Evolutionary conservation across 2,113 vertebrate species (phyloP).

Genomic region (Danio rerio): GRCz12tu NC_133196.1:22532501-22533000

Average conservation of each 20-base stretch:
- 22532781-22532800: conserved; percentile 15
- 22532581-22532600: neutral
- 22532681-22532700: conserved; percentile 79
- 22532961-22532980: neutral
- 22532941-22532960: conserved; percentile 28
- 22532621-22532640: conserved; percentile 98
- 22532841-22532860: conserved; percentile 86
- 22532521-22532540: conserved; percentile 18
- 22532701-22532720: conserved; percentile 21
- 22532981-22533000: too few relatives aligned
- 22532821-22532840: conserved; percentile 59
- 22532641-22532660: conserved; percentile 93
- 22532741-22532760: neutral
- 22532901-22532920: conserved; percentile 93
- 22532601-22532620: conserved; percentile 74
- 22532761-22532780: neutral
- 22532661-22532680: conserved; percentile 98
- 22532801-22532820: neutral
- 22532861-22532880: conserved; percentile 94
- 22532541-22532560: conserved; percentile 26
- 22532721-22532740: neutral
- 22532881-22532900: conserved; percentile 97
- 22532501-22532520: conserved; percentile 8
- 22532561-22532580: conserved; percentile 8
- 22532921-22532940: conserved; percentile 91